phyloP scores from a whole-genome alignment of 2,113 vertebrate genomes.

The Nymphicus hollandicus region DNA sequence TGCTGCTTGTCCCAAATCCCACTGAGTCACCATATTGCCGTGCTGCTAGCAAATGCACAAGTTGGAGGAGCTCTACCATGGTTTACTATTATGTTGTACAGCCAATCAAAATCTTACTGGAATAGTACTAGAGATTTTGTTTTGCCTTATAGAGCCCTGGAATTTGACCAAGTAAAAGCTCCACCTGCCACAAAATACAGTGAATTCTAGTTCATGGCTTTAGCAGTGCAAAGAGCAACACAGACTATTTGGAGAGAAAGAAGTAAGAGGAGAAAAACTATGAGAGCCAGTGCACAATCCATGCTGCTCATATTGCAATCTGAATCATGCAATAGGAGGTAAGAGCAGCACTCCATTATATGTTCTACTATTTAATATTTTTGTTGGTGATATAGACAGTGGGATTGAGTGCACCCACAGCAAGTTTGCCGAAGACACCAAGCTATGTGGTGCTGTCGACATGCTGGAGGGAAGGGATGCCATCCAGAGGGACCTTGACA shows the following conservation, averaged over 20 bases:
- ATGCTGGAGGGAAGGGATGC: background rate
- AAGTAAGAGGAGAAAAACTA: background rate
- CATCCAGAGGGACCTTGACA: background rate
- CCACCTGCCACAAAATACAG: background rate
- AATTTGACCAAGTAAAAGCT: background rate
- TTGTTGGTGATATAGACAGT: background rate
- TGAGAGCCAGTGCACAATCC: background rate
- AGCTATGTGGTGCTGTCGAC: background rate
- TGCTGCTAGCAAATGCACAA: constrained; percentile 24
- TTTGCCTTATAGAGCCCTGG: background rate
- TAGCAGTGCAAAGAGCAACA: background rate
- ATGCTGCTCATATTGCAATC: background rate
- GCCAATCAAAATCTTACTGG: constrained; percentile 31
- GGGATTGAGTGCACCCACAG: background rate
- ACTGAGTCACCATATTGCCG: constrained; percentile 57
- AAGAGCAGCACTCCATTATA: background rate
- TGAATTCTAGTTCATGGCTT: background rate
- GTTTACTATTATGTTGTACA: background rate
- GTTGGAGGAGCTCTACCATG: constrained; percentile 17
- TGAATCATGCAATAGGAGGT: background rate
- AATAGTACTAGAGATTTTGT: background rate
- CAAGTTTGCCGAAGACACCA: background rate
- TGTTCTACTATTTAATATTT: background rate
- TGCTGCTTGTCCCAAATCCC: constrained; percentile 43
- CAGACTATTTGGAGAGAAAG: background rate